phyloP scores from a whole-genome alignment of 2,888 invertebrate species.

The Caenorhabditis panamensis region DNA sequence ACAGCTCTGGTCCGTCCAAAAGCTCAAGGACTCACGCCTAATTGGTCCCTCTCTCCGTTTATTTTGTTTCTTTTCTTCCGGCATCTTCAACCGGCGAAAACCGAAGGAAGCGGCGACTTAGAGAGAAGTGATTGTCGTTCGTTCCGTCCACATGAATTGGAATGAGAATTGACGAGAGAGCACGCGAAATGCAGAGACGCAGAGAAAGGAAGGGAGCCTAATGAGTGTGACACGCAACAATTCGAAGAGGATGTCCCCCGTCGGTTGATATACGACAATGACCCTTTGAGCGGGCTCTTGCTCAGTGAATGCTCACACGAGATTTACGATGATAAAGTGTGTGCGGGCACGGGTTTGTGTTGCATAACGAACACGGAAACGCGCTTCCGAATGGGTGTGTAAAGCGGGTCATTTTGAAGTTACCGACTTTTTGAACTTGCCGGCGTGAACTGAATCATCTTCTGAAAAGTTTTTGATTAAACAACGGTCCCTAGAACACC shows the following conservation, averaged over 20 bases:
- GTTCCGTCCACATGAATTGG: slow-evolving; percentile 42
- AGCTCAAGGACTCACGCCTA: slow-evolving; percentile 4
- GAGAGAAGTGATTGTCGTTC: slow-evolving; percentile 33
- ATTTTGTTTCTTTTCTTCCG: neutral
- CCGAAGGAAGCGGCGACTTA: slow-evolving; percentile 22
- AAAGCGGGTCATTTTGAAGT: slow-evolving; percentile 18
- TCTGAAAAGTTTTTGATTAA: neutral
- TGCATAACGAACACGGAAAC: slow-evolving; percentile 39
- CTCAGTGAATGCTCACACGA: slow-evolving; percentile 25
- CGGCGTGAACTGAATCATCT: neutral
- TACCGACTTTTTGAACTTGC: slow-evolving; percentile 18
- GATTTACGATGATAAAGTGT: slow-evolving; percentile 49
- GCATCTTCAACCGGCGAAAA: neutral
- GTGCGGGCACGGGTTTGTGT: slow-evolving; percentile 15
- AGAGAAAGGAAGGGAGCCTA: slow-evolving; percentile 25
- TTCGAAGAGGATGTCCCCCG: slow-evolving; percentile 7
- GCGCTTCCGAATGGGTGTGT: slow-evolving; percentile 3
- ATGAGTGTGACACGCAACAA: slow-evolving; percentile 61
- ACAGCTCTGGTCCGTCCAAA: neutral
- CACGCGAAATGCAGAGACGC: slow-evolving; percentile 27
- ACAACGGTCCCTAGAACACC: too few species aligned
- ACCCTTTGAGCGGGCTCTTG: slow-evolving; percentile 15
- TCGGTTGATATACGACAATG: slow-evolving; percentile 59
- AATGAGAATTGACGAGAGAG: slow-evolving; percentile 20
- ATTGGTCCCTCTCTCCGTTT: slow-evolving; percentile 37